Evolutionary conservation across 53 echinoderm and acorn worm genomes (phyloP), one percentile per base, ranked within the genome.

Genomic region (Antedon mediterranea): DNA sequence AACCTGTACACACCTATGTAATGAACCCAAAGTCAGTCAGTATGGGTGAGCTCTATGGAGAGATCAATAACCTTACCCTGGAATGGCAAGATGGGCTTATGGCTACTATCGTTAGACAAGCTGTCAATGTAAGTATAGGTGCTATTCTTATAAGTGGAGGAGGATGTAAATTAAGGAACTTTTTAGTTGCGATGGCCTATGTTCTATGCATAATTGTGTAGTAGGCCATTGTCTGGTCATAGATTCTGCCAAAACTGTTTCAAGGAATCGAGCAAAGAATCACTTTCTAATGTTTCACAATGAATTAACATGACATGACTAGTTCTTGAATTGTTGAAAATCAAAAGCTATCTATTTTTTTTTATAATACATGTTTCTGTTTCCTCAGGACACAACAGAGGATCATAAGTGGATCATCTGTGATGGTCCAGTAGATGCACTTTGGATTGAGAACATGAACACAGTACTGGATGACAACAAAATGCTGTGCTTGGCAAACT

Each of bases 371-470:
- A 37, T 37, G 11, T 82, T 43, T 44, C 11, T 43, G 23, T 75
- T 28, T 76, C 30, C 3, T 18, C 30, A 93, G 98, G 98, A 98
- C 43, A 98, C 98, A 30, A 89, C 92, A 20, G 98, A 92, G 32
- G 98, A 98, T 76, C 98, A 98, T 80, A 98, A 98, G 79, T 98
- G 98, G 98, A 84, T 98, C n/a, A 86, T 98, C 27, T 98, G 98
- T 81, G 98, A 98, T 81, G 98, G 98, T 20, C 98, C 98, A n/a
- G 98, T 98, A 28, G 98, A 98, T 77, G 98, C 98, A 0, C 88
- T 98, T 7, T 98, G 98, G 98, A 98, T 98, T 83, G 98, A 98
- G 81, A 98, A 98, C 76, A 98, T 98, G 98, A 98, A 98, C 88
- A 98, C 98, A 11, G 98, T 98, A 33, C 78, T 98, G 79, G 98